Base-by-base conservation (phyloP, 2,797 vertebrate species). In the Megalops cyprinoides region DNA sequence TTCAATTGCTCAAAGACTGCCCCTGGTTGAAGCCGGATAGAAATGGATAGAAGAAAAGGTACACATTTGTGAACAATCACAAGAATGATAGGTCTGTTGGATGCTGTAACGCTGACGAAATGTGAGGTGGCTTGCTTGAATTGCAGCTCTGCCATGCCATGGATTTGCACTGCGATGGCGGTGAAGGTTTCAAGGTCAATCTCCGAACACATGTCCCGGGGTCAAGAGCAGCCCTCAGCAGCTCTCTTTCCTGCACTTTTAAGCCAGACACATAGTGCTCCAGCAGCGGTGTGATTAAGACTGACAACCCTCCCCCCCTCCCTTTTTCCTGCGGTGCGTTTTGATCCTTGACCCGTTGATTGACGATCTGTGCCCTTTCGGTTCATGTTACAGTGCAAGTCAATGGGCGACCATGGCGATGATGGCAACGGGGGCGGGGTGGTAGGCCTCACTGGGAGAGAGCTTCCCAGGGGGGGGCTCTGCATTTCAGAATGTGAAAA, bases 311-410 rank as follows among this genome's bases (percentile, higher is more conserved):
- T 37, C n/a, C 37, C 39, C 71, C 71, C 28, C 18, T 34, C 62
- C 23, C 14, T 44, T 60, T 51, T 25, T 37, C 56, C 39, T 80
- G 48, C 56, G 42, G 53, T 37, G 46, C 28, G 34, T 15, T 42
- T 74, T 58, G 78, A 80, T 53, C 78, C 49, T 49, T 56, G 46
- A 51, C 78, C 78, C 55, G 34, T 25, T 37, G 4, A 25, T 31
- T 74, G 34, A 80, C n/a, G 34, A 39, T 42, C 78, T 73, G 34
- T 31, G 49, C 9, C 58, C 67, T 49, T 37, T 48, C 56, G 78
- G n/a, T 65, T 74, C 67, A 58, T 31, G 44, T 73, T 74, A 25
- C 34, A 44, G 37, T 56, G 23, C 12, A 49, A 49, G 37, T 67
- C 28, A 69, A 46, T 25, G 65, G 48, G 65, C 23, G 25, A 71